Evolutionary conservation across 2,797 vertebrate species (phyloP), one percentile per base, ranked within the genome.

Genomic region (Sciurus vulgaris): DNA sequence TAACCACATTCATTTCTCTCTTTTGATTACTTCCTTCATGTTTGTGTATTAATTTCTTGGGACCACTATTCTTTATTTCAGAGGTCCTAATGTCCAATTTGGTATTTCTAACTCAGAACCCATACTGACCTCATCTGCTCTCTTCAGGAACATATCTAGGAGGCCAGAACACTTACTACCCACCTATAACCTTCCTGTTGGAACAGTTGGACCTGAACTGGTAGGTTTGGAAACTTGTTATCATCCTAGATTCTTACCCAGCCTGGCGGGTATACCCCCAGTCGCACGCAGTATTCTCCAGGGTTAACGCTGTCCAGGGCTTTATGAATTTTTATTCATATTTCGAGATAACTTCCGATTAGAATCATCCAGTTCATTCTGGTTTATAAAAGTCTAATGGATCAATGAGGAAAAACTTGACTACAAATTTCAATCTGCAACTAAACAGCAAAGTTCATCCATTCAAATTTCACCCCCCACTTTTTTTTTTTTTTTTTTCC

Each of bases 241-340:
- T 78, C 54, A n/a, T 61, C 49, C 49, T 93, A 81, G 59, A 77
- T 92, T 54, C 67, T 88, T 69, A 30, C 74, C 63, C 3, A 11
- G 35, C 63, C 51, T 70, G 54, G 59, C 14, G 65, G 49, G 41
- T 73, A 95, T 38, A 93, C n/a, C 69, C 91, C 83, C 54, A 73
- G 59, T 90, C n/a, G 67, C 17, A 3, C 41, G 18, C 14, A 83
- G 28, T 70, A 20, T 91, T 95, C 85, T 72, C 86, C 51, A 78
- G 44, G 11, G 63, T 78, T 87, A 83, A 69, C 81, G 67, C 91
- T 81, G 7, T 38, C 86, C 86, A 44, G 51, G 33, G 20, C 54
- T 91, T 93, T 95, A 70, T 24, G 59, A 86, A 87, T 93, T 95
- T 35, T 47, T 65, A 72, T 93, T 96, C 41, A 24, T 70, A 83